Evolutionary conservation across 2,113 vertebrate species (phyloP).

Genomic region (Heterocephalus glaber): DNA sequence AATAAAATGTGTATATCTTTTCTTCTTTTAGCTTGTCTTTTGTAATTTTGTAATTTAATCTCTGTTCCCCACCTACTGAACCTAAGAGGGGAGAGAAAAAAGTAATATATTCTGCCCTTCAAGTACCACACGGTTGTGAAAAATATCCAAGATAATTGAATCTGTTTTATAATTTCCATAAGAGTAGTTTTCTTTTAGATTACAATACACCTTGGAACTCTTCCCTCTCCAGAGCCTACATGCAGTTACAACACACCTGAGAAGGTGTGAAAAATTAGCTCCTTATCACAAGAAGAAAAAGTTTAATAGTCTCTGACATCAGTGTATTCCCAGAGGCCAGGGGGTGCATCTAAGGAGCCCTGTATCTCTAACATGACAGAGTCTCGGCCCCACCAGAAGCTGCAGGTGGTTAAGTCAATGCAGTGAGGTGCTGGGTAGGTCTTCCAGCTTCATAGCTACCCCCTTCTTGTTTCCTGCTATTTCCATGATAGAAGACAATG

Average conservation of each 20-base stretch:
- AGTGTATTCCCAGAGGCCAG: neutral
- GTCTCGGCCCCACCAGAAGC: neutral
- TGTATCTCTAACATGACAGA: neutral
- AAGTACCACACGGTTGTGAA: neutral
- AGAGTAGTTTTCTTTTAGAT: neutral
- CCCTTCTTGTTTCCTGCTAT: neutral
- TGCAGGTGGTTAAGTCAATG: neutral
- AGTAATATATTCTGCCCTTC: accelerated
- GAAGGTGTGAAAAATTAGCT: neutral
- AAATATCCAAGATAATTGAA: neutral
- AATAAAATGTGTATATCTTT: neutral
- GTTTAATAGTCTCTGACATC: neutral
- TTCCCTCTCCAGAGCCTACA: neutral
- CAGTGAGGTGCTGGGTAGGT: neutral
- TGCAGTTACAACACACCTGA: neutral
- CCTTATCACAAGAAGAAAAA: neutral
- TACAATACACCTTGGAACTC: neutral
- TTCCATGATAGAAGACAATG: constrained; percentile 54
- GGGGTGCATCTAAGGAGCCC: neutral
- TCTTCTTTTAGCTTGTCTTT: neutral
- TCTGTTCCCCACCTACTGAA: neutral
- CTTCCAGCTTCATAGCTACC: neutral
- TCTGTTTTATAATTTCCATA: neutral
- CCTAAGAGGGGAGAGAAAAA: neutral
- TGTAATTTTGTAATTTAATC: neutral